Conservation (phyloP, 2,113 vertebrate genomes). For the Lepus timidus region DNA sequence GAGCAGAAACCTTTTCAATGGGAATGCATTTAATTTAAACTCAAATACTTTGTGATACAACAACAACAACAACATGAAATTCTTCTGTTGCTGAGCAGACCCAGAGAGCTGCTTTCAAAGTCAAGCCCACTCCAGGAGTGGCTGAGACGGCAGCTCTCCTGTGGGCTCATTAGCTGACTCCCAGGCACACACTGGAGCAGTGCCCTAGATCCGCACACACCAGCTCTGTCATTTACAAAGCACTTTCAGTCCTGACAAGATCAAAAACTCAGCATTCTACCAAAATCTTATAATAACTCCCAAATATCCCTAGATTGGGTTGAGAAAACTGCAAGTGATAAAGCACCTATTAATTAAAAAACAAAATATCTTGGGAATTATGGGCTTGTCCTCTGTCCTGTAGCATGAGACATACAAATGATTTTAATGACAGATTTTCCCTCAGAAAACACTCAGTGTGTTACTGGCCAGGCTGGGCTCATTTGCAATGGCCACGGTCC, state of each 20-base stretch:
- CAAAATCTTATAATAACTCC: slow-evolving; percentile 87
- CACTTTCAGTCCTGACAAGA: slow-evolving; percentile 84
- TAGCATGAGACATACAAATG: slow-evolving; percentile 62
- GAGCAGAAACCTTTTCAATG: not conserved
- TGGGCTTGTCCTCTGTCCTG: slow-evolving; percentile 53
- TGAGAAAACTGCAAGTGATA: slow-evolving; percentile 76
- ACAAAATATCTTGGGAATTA: slow-evolving; percentile 64
- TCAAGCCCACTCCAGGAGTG: slow-evolving; percentile 7
- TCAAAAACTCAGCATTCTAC: slow-evolving; percentile 88
- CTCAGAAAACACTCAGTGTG: slow-evolving; percentile 73
- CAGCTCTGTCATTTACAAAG: slow-evolving; percentile 87
- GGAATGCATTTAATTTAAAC: not conserved
- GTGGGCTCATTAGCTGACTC: slow-evolving; percentile 88
- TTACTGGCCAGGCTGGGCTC: slow-evolving; percentile 72
- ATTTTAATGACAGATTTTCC: slow-evolving; percentile 72
- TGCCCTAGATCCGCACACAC: slow-evolving; percentile 83
- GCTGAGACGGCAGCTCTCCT: slow-evolving; percentile 79
- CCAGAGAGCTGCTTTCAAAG: not conserved
- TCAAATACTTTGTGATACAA: slow-evolving; percentile 6
- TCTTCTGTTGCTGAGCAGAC: slow-evolving; percentile 2
- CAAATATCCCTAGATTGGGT: slow-evolving; percentile 72
- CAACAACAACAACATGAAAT: not conserved
- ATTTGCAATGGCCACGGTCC: slow-evolving; percentile 75
- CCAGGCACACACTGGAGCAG: slow-evolving; percentile 56
- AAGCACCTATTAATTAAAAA: slow-evolving; percentile 78